Evolutionary conservation across 2,113 vertebrate species (phyloP).

Genomic region (Telmatochromis bifrenatus): DNA sequence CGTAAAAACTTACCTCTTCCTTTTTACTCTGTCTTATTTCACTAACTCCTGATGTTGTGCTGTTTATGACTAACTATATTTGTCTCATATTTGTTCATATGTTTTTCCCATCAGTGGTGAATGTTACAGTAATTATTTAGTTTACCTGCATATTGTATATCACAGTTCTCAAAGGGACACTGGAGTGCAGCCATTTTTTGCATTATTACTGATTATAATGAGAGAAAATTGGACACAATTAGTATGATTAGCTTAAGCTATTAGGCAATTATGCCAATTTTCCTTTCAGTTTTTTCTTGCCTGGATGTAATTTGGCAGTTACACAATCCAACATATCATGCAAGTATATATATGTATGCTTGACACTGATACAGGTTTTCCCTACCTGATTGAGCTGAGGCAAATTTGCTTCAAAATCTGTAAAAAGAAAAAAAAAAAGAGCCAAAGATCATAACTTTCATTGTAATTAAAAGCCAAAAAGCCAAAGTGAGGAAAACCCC

Average conservation of each 20-base stretch:
- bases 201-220: constrained; percentile 30
- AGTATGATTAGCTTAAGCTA: not conserved
- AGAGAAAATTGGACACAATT: constrained; percentile 31
- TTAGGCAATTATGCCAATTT: not conserved
- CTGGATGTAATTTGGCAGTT: not conserved
- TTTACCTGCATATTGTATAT: not conserved
- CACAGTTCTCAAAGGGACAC: not conserved
- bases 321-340: not conserved
- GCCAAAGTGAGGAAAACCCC: rapidly evolving
- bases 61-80: not conserved
- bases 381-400: not conserved
- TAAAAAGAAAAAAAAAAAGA: not conserved
- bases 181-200: not conserved
- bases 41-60: not conserved
- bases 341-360: not conserved
- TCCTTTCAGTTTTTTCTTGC: not conserved
- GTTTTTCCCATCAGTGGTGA: not conserved
- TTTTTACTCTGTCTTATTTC: not conserved
- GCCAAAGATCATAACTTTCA: not conserved
- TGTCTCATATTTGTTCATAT: not conserved
- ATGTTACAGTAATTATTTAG: not conserved
- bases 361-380: not conserved
- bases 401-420: not conserved
- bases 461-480: not conserved
- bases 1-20: not conserved